Percentiles rank a stretch among this genome's conserved stretches.
phyloP scores from a whole-genome alignment of 2,888 invertebrate species.

The Clitarchus hookeri region DNA sequence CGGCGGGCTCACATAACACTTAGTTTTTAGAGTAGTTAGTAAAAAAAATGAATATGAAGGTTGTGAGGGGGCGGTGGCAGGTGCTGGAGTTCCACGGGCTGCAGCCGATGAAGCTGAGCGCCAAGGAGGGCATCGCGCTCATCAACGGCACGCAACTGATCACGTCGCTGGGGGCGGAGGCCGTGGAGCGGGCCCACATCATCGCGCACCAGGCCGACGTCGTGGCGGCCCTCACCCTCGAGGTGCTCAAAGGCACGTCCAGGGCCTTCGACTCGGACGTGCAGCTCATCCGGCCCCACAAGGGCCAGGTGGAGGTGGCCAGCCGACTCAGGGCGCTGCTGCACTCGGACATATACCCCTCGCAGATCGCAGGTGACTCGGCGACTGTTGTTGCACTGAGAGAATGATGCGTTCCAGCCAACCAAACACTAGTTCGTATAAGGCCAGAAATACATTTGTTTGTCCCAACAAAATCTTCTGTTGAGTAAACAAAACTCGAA shows the following conservation, averaged over 20 bases:
- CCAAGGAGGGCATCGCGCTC: slow-evolving; percentile 68
- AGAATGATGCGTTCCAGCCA: too few species aligned
- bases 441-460: too few species aligned
- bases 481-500: too few species aligned
- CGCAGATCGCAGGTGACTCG: slow-evolving; percentile 63
- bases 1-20: too few species aligned
- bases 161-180: slow-evolving; percentile 67
- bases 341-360: slow-evolving; percentile 65
- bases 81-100: slow-evolving; percentile 62
- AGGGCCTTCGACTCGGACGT: slow-evolving; percentile 67
- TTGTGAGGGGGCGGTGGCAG: slow-evolving; percentile 48
- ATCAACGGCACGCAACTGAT: slow-evolving; percentile 73
- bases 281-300: slow-evolving; percentile 65
- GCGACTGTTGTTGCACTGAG: too few species aligned
- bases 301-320: slow-evolving; percentile 65
- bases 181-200: slow-evolving; percentile 61
- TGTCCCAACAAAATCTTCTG: too few species aligned
- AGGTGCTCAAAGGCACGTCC: slow-evolving; percentile 68
- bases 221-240: slow-evolving; percentile 65
- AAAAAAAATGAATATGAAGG: too few species aligned
- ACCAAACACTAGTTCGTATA: too few species aligned
- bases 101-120: slow-evolving; percentile 59
- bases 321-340: slow-evolving; percentile 62
- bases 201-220: slow-evolving; percentile 68
- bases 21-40: too few species aligned